A percentile compares a stretch with the other conserved stretches of the same genome.
Evolutionary conservation across 2,113 vertebrate genomes (phyloP).

Genomic region (Emberiza fucata): DNA sequence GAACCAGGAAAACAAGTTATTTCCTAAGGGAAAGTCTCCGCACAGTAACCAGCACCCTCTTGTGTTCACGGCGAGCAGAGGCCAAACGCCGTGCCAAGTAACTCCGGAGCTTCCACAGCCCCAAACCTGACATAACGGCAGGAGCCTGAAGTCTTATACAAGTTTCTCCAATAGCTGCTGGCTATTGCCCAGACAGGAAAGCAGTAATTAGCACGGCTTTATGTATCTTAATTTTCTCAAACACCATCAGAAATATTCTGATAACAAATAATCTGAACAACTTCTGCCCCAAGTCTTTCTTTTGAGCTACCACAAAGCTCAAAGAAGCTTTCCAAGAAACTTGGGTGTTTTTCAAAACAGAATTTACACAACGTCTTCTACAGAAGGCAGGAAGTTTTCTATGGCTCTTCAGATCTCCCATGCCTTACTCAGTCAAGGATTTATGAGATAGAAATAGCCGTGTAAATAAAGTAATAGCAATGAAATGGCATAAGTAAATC

Average conservation of each 20-base stretch:
- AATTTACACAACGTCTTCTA: not conserved
- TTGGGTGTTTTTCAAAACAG: not conserved
- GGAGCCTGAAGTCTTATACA: not conserved
- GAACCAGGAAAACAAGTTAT: not conserved
- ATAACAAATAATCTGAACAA: not conserved
- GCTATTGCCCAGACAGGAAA: not conserved
- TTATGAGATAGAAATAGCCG: not conserved
- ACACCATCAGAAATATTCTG: not conserved
- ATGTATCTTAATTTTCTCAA: not conserved
- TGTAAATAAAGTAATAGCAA: not conserved
- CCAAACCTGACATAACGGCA: not conserved
- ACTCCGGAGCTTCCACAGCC: rapidly evolving
- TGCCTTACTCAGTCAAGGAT: not conserved
- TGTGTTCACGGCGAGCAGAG: not conserved
- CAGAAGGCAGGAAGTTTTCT: not conserved
- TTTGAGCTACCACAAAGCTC: not conserved
- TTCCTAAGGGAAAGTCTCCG: not conserved
- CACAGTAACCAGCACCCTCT: not conserved
- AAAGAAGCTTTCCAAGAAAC: not conserved
- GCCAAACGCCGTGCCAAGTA: not conserved
- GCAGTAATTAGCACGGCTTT: not conserved
- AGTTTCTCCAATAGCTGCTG: not conserved
- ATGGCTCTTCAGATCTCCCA: not conserved
- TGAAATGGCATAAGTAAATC: not conserved
- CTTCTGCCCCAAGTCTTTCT: not conserved